Base-by-base conservation (phyloP, 92 coral and sea anemone genomes). In the Palythoa grandiflora region DNA sequence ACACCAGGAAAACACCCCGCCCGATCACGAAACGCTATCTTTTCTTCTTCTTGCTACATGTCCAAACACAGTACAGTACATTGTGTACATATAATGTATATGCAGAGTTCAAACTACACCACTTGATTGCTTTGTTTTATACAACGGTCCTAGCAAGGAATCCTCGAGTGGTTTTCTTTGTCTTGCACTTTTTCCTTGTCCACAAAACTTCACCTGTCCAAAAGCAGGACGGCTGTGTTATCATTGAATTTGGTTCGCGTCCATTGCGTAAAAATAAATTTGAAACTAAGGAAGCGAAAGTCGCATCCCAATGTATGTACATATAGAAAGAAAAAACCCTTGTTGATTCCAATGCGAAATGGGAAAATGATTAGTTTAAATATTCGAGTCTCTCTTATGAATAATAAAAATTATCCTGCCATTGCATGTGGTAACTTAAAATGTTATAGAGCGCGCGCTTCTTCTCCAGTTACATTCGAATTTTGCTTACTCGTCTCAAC, bases 21-120 rank as follows among this genome's bases (percentile, higher is more conserved):
- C 91, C 54, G 92, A 93, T 93, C 96, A 95, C 96, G 96, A 93
- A 95, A 93, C 81, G 53, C 86, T 59, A 80, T 40, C 84, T 38
- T 83, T 38, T 63, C 57, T 39, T 63, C 60, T 73, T 54, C 53
- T 84, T 35, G 53, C 54, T 35, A 28, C 79, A 60, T 60, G 14
- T 28, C 44, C 57, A 65, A 65, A 44, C n/a, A 37, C 20, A 66
- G 61, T 81, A 81, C 63, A 63, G 59, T 40, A 81, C 86, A 20
- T 40, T 81, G 75, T 81, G 75, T 81, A 81, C 86, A 81, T 81
- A 81, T 79, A 79, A 35, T 66, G 86, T 66, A 68, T 40, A 81
- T 13, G 86, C 71, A 47, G 86, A 40, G 75, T 66, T 48, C 15
- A 48, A 48, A 66, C 73, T 44, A 75, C 75, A 35, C 20, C 86